A percentile compares a stretch with the other conserved stretches of the same genome.
phyloP scores from a whole-genome alignment of 2,113 vertebrate species.

The Anarhynchus alexandrinus region DNA sequence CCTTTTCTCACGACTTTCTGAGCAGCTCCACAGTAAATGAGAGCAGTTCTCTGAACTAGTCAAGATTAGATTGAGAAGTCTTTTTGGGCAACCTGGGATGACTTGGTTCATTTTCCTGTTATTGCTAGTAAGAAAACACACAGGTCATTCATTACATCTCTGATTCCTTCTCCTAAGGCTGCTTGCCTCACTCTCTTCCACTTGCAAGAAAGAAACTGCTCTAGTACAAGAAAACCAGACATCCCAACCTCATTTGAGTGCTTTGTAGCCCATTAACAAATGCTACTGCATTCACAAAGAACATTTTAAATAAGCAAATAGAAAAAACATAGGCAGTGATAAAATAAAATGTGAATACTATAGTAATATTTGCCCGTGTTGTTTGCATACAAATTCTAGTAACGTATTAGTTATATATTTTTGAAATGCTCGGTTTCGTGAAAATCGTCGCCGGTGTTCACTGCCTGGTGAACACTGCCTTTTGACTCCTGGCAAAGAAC shows the following conservation, averaged over 20 bases:
- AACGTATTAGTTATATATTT: neutral
- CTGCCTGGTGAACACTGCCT: neutral
- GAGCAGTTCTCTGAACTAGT: neutral
- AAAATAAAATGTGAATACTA: neutral
- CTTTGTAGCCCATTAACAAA: neutral
- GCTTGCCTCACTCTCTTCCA: neutral
- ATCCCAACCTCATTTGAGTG: neutral
- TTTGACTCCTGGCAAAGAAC: conserved; percentile 46
- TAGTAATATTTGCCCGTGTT: fast-evolving
- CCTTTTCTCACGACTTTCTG: neutral
- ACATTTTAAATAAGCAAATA: neutral
- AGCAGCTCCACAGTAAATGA: neutral
- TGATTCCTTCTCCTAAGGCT: neutral
- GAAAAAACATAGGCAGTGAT: neutral
- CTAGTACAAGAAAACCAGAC: neutral
- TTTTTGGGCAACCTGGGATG: neutral
- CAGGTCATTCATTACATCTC: neutral
- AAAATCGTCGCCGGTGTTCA: neutral
- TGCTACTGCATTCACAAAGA: neutral
- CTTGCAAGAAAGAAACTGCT: neutral
- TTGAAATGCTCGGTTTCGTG: neutral
- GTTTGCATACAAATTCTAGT: neutral
- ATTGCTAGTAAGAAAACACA: neutral
- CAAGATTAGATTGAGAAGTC: neutral
- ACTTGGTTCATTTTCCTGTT: neutral